Evolutionary conservation across 2,797 vertebrate genomes (phyloP).

Genomic region (Hybognathus amarus): DNA sequence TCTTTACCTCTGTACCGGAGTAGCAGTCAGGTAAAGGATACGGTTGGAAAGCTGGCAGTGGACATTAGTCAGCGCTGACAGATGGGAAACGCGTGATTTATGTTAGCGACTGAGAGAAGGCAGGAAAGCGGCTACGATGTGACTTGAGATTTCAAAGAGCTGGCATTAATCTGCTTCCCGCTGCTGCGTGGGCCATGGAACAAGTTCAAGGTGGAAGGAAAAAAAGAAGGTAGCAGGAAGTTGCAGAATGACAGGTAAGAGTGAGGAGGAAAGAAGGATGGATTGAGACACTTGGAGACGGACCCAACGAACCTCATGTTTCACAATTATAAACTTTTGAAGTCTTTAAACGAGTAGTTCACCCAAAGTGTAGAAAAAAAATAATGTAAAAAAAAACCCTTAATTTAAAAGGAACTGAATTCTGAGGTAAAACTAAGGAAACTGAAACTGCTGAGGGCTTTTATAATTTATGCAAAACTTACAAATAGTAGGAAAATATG

Average conservation of each 20-base stretch:
- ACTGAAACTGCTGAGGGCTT: not conserved
- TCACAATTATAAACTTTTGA: conserved; percentile 30
- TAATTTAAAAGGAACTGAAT: not conserved
- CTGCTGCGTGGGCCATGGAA: conserved; percentile 66
- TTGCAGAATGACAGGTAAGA: conserved; percentile 61
- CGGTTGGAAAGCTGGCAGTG: conserved; percentile 63
- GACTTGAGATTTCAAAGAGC: conserved; percentile 73
- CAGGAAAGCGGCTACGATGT: conserved; percentile 62
- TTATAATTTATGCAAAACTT: not conserved
- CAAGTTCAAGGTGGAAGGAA: conserved; percentile 75
- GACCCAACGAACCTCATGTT: conserved; percentile 13
- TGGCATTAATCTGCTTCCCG: conserved; percentile 73
- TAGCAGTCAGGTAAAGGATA: conserved; percentile 70
- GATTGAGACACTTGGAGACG: conserved; percentile 4
- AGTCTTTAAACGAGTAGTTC: not conserved
- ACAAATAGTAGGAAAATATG: not conserved
- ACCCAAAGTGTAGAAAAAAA: not conserved
- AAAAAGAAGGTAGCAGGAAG: conserved; percentile 53
- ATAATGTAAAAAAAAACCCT: not conserved
- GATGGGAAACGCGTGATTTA: conserved; percentile 70
- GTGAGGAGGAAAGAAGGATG: conserved; percentile 57
- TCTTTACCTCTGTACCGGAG: conserved; percentile 49
- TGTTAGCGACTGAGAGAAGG: conserved; percentile 67
- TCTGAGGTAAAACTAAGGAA: not conserved
- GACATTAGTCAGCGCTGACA: conserved; percentile 68